Conservation (phyloP, 1,140 invertebrate species). For the Aphelinus certus region DNA sequence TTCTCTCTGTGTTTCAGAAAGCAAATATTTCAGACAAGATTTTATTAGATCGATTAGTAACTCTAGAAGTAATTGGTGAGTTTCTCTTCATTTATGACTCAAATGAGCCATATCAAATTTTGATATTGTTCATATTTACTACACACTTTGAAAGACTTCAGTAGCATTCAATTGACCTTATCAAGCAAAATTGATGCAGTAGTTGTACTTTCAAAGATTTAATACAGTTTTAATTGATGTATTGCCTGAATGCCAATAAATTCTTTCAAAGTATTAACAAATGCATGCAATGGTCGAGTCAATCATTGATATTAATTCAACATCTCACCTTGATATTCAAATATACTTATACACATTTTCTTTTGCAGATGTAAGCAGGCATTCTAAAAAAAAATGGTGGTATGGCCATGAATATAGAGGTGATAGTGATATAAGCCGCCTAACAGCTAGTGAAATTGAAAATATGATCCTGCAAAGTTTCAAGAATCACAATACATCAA, state of each 20-base stretch:
- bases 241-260: conserved; percentile 12
- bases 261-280: neutral
- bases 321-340: no score
- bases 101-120: neutral
- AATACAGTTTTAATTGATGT: conserved; percentile 3
- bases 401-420: conserved; percentile 47
- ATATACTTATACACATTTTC: no score
- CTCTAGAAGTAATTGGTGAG: conserved; percentile 52
- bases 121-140: neutral
- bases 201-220: neutral
- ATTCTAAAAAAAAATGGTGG: conserved; percentile 53
- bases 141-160: no score
- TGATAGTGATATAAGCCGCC: neutral
- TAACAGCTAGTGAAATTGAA: conserved; percentile 40
- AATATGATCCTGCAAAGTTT: conserved; percentile 42
- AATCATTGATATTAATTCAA: no score
- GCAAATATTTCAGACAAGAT: conserved; percentile 33
- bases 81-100: neutral
- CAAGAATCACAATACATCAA: conserved; percentile 33
- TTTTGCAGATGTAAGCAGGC: conserved; percentile 54
- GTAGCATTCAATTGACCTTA: no score
- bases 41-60: conserved; percentile 44
- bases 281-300: no score
- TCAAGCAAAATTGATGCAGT: no score
- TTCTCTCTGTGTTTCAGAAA: conserved; percentile 39